Evolutionary conservation across 2,797 vertebrate genomes (phyloP).

Genomic region (Notolabrus celidotus): DNA sequence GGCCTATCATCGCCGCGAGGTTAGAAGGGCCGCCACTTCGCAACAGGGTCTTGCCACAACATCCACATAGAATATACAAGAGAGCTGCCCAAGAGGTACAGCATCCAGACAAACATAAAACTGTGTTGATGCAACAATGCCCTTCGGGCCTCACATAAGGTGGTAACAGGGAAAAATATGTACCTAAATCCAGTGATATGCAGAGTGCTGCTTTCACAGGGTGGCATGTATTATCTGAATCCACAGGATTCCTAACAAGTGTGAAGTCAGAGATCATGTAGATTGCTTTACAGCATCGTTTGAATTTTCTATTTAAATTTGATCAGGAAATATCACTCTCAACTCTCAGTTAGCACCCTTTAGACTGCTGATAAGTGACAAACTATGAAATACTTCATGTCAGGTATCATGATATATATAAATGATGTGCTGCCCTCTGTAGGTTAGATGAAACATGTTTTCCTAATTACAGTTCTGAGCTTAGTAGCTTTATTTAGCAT

Average conservation of each 20-base stretch:
- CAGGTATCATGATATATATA: background rate
- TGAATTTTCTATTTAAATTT: background rate
- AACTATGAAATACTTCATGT: background rate
- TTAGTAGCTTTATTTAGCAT: background rate
- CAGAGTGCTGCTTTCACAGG: background rate
- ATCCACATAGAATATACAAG: slow-evolving; percentile 46
- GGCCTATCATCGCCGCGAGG: slow-evolving; percentile 72
- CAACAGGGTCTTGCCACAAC: slow-evolving; percentile 51
- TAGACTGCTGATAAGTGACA: background rate
- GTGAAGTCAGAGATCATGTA: no score
- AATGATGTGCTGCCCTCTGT: background rate
- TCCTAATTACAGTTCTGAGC: background rate
- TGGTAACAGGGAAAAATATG: slow-evolving; percentile 11
- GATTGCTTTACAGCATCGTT: no score
- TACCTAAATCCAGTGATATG: background rate
- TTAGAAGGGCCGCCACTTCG: slow-evolving; percentile 59
- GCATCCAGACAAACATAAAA: slow-evolving; percentile 33
- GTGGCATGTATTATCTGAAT: background rate
- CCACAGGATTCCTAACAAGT: background rate
- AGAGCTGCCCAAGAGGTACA: slow-evolving; percentile 38
- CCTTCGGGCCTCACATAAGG: background rate
- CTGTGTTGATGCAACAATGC: slow-evolving; percentile 21
- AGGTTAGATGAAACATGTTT: background rate
- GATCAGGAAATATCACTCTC: background rate
- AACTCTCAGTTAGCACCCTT: slow-evolving; percentile 8